Evolutionary conservation across 2,888 invertebrate genomes (phyloP).

Genomic region (Trichogramma evanescens): DNA sequence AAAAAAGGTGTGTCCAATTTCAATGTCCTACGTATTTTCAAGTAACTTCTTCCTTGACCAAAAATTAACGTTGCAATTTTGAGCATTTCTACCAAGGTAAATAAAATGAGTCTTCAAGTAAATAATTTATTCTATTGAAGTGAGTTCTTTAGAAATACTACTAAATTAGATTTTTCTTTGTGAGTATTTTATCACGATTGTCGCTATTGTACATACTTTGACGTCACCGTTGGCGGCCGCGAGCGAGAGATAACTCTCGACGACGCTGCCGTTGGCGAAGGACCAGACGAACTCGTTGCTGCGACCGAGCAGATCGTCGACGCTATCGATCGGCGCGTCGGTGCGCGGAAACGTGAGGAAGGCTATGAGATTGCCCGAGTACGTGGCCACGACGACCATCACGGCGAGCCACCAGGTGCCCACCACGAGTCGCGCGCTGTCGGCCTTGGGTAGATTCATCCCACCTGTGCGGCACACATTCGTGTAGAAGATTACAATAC

Average conservation of each 20-base stretch:
- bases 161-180: too few species aligned
- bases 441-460: constrained; percentile 75
- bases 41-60: not conserved
- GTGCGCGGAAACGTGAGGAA: constrained; percentile 86
- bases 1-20: too few species aligned
- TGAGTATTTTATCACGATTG: not conserved
- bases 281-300: constrained; percentile 66
- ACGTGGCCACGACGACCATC: constrained; percentile 80
- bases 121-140: too few species aligned
- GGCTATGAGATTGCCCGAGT: constrained; percentile 86
- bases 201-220: constrained; percentile 15
- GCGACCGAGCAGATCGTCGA: constrained; percentile 59
- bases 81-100: too few species aligned
- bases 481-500: too few species aligned
- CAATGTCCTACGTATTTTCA: not conserved
- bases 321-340: constrained; percentile 62
- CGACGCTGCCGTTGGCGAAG: constrained; percentile 65
- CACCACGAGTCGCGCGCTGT: constrained; percentile 77
- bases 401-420: constrained; percentile 92
- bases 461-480: constrained; percentile 57
- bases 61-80: not conserved
- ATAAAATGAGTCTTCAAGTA: too few species aligned
- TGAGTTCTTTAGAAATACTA: too few species aligned
- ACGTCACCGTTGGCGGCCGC: constrained; percentile 57
- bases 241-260: constrained; percentile 61